Evolutionary conservation across 2,797 vertebrate species (phyloP).

Genomic region (Hybognathus amarus): DNA sequence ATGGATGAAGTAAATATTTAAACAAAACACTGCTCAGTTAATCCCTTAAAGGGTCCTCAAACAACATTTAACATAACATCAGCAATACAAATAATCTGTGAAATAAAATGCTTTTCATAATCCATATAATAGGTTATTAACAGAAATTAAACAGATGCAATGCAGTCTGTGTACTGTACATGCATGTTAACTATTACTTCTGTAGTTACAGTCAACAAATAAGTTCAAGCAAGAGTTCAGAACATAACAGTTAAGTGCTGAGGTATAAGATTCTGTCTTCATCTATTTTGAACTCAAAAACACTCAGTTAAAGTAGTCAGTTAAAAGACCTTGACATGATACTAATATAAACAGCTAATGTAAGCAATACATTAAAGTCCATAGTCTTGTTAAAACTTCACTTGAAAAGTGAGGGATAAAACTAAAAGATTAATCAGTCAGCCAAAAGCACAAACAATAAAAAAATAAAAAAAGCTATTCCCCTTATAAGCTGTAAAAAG

Average conservation of each 20-base stretch:
- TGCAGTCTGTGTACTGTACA: conserved; percentile 3
- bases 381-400: conserved; percentile 17
- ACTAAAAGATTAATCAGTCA: conserved; percentile 29
- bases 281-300: conserved; percentile 44
- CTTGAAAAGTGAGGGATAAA: conserved; percentile 24
- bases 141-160: conserved; percentile 7
- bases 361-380: conserved; percentile 14
- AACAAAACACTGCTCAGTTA: conserved; percentile 7
- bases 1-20: background rate
- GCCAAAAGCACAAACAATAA: conserved; percentile 23
- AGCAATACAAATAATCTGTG: conserved; percentile 1
- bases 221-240: conserved; percentile 11
- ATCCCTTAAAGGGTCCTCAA: conserved; percentile 20
- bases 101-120: conserved; percentile 8
- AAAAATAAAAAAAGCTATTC: background rate
- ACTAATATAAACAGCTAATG: conserved; percentile 26
- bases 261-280: conserved; percentile 52
- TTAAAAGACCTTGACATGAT: conserved; percentile 31
- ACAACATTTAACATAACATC: conserved; percentile 38
- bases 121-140: conserved; percentile 15
- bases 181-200: conserved; percentile 23
- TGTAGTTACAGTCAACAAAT: conserved; percentile 13
- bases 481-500: conserved; percentile 9
- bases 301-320: conserved; percentile 39
- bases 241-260: conserved; percentile 50